Conservation (phyloP, 2,888 invertebrate genomes). For the Leucania comma region DNA sequence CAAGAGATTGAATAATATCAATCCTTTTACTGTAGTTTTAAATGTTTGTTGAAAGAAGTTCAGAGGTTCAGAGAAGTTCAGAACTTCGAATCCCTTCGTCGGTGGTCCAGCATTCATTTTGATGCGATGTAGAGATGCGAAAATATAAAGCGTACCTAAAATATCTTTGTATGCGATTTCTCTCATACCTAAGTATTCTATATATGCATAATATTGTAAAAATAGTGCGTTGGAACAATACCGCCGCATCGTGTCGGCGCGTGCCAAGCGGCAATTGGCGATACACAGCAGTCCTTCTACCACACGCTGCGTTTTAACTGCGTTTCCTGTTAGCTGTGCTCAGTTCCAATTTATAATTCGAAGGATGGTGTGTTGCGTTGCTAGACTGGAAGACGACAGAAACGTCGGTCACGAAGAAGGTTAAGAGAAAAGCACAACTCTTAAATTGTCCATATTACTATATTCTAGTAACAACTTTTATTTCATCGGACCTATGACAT, state of each 20-base stretch:
- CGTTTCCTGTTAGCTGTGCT: constrained; percentile 16
- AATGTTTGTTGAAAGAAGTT: background rate
- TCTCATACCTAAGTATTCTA: too few relatives aligned
- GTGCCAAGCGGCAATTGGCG: constrained; percentile 50
- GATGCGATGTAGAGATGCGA: too few relatives aligned
- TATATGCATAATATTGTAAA: constrained; percentile 10
- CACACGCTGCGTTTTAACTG: constrained; percentile 44
- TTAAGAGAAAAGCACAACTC: background rate
- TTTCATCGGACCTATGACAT: too few relatives aligned
- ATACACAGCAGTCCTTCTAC: constrained; percentile 1
- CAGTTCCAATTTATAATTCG: background rate
- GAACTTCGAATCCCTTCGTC: background rate
- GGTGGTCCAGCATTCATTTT: background rate
- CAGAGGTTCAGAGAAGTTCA: too few relatives aligned
- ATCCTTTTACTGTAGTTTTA: too few relatives aligned
- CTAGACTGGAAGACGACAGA: background rate
- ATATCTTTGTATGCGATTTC: background rate
- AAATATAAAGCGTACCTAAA: too few relatives aligned
- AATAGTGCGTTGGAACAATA: constrained; percentile 8
- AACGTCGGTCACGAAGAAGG: background rate
- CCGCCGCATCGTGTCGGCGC: background rate
- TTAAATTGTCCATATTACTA: background rate
- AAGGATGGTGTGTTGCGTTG: background rate
- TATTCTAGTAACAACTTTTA: too few relatives aligned
- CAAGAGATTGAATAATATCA: too few relatives aligned